Base-by-base conservation (phyloP, 2,113 vertebrate species). In the Oenanthe oenanthe region DNA sequence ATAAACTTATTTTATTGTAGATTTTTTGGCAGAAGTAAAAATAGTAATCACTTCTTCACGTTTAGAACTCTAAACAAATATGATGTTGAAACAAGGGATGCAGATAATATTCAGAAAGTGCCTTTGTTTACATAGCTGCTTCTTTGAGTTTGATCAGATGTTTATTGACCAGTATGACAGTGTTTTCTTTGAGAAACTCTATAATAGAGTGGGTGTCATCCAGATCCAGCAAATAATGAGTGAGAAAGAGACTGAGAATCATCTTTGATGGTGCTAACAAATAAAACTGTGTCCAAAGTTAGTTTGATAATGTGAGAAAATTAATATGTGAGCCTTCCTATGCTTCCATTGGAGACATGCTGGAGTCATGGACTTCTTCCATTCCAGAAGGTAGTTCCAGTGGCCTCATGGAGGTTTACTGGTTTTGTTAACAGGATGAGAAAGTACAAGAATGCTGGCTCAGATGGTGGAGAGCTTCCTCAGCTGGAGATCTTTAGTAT, bases 101-200 rank as follows among this genome's bases (percentile, higher is more conserved):
- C 34, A 80, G 67, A 76, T 94, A 79, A 79, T 88, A 85, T 73
- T 95, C 63, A 83, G 51, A 73, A 83, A 92, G 38, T 43, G 43
- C 17, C 21, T 81, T 87, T 93, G 62, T 85, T 95, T 79, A 58
- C 74, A 29, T 62, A 48, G 26, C 21, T 79, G 50, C 4, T 62
- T 72, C 70, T 84, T 73, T 70, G 32, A 66, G 42, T 73, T 89
- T 54, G n/a, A 68, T 67, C 34, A 34, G 45, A 54, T 43, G 34
- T 60, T 70, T 92, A 83, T 82, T 89, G 62, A 42, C 54, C 32
- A 42, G 13, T 51, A 29, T 68, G 63, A 76, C 42, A 45, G 29
- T 63, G 38, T 73, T 83, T 85, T 75, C 62, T 63, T 70, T 74
- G 67, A 79, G n/a, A 56, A 85, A n/a, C 21, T 48, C 56, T 70